Evolutionary conservation across 2,888 invertebrate genomes (phyloP).

Genomic region (Megamerina dolium): DNA sequence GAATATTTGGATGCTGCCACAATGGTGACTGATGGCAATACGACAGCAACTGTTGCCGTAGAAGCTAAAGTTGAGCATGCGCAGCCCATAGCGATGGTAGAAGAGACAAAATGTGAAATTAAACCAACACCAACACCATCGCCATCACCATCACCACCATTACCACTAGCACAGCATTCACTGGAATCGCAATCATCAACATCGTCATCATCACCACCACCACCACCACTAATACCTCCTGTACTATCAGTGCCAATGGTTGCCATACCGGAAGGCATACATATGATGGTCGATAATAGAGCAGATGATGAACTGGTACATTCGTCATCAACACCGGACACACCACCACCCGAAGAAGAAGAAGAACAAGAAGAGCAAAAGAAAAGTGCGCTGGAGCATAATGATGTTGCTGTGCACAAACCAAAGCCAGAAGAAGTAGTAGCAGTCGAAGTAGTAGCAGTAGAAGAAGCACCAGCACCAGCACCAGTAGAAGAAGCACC

Average conservation of each 20-base stretch:
- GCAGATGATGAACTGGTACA: neutral
- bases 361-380: neutral
- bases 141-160: neutral
- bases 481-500: neutral
- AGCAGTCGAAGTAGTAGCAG: neutral
- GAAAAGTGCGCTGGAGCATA: neutral
- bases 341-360: slow-evolving; percentile 33
- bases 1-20: slow-evolving; percentile 12
- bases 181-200: too few relatives aligned
- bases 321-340: slow-evolving; percentile 26
- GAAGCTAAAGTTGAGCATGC: too few relatives aligned
- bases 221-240: too few relatives aligned
- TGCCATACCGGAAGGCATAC: slow-evolving; percentile 21
- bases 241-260: slow-evolving; percentile 27
- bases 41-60: neutral
- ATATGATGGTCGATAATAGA: slow-evolving; percentile 8
- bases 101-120: too few relatives aligned
- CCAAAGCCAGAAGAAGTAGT: neutral
- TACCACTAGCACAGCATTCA: too few relatives aligned
- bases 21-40: too few relatives aligned
- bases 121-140: too few relatives aligned
- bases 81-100: too few relatives aligned
- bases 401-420: neutral
- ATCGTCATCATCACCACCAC: too few relatives aligned
- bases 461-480: neutral